Evolutionary conservation across 1,140 invertebrate genomes (phyloP), one percentile per base, ranked within the genome.

Genomic region (Pantala flavescens): DNA sequence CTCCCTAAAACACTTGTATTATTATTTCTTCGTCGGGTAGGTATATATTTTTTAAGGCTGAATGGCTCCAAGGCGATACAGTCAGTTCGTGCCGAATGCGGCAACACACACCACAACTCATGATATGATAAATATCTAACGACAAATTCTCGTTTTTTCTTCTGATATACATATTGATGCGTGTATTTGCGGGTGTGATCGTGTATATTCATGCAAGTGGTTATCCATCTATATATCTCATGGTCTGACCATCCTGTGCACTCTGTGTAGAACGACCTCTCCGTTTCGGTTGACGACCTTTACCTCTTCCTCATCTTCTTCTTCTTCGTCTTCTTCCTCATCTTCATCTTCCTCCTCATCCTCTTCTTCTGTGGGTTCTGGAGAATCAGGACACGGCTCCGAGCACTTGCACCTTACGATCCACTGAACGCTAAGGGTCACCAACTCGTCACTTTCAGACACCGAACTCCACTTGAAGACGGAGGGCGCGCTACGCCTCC

Each of bases 321-420:
- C 49, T 7, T 63, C 49, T 12, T 21, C 49, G 14, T 63, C 49
- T 12, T 63, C 49, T 21, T 63, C 49, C 49, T 63, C 49, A 7
- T 3, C n/a, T 12, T 63, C 49, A 3, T 63, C 49, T 21, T 63
- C 49, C 5, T 21, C 12, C 1, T 63, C n/a, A 3, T 63, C 49
- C 49, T 16, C 49, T 12, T 3, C 12, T 16, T 3, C 16, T 21
- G 3, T 5, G 5, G 49, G 3, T 63, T 16, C 14, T 7, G 49
- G 75, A 24, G n/a, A 14, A 16, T 43, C 9, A 0, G 23, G 36
- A 23, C 74, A 76, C 12, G 70, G 70, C 72, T 42, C 76, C 19
- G 42, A 70, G 73, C 78, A 79, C 28, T 73, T 71, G 24, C 78
- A 79, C 24, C 78, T 78, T 23, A 79, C 42, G 7, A 79, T 77